phyloP scores from a whole-genome alignment of 2,888 invertebrate species.

The Agelastica alni region DNA sequence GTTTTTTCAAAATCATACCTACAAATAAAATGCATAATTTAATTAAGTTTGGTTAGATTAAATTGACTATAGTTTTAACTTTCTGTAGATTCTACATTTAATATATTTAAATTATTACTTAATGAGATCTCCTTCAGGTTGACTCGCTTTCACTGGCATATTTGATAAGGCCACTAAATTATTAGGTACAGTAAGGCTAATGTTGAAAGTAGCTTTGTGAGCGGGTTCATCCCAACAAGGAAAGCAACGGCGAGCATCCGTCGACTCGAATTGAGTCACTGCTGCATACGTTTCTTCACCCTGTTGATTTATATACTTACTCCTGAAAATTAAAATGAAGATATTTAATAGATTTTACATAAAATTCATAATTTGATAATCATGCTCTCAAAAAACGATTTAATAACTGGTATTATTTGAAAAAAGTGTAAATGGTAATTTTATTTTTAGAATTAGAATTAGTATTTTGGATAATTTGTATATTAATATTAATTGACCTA shows the following conservation, averaged over 20 bases:
- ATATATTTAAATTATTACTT: constrained; percentile 23
- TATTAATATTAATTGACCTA: too few species aligned
- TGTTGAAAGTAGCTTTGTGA: constrained; percentile 92
- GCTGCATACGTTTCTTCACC: constrained; percentile 84
- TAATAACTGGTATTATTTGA: too few species aligned
- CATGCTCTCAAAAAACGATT: too few species aligned
- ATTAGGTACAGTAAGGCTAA: constrained; percentile 78
- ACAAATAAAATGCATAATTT: constrained; percentile 19
- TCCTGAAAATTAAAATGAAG: constrained; percentile 66
- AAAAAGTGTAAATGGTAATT: too few species aligned
- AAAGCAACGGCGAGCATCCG: constrained; percentile 87
- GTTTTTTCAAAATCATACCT: constrained; percentile 74
- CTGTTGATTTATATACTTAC: constrained; percentile 75
- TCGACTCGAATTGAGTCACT: constrained; percentile 91
- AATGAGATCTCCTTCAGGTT: constrained; percentile 37
- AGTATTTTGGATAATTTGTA: too few species aligned
- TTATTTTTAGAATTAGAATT: too few species aligned
- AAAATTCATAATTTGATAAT: too few species aligned
- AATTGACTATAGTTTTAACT: background rate
- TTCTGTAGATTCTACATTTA: background rate
- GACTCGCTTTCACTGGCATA: constrained; percentile 69
- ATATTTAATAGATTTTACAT: too few species aligned
- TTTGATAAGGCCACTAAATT: constrained; percentile 88
- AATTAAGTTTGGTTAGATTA: too few species aligned
- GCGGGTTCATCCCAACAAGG: constrained; percentile 99